Base-by-base conservation (phyloP, 2,888 invertebrate species). In the Scelioninae gen. 1 region DNA sequence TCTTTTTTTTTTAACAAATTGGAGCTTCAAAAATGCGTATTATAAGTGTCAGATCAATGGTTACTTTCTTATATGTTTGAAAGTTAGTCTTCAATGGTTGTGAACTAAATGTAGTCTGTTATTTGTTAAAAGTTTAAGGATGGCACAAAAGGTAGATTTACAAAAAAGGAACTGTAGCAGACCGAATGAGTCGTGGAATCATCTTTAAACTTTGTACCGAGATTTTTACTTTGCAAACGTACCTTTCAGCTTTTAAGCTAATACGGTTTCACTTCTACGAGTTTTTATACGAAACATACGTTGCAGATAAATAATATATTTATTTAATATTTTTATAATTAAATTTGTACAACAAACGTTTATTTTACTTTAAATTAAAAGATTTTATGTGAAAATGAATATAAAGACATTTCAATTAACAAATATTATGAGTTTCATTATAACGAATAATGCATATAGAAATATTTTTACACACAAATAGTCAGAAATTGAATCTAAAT, bases 121-220 rank as follows among this genome's bases (percentile, higher is more conserved):
- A 77, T 69, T 77, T 45, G 45, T 68, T 63, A 51, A 69, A 55
- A 68, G 68, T 77, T 77, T 68, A 68, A 68, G 53, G 62, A 29
- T 5, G 60, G 34, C 16, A 77, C 68, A 68, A 77, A 77, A 68
- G 76, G 55, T 68, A 53, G 60, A 55, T 68, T 49, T 45, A 66
- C 53, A 56, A 34, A 31, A 45, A 75, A 75, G 53, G 34, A 65
- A 47, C 23, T 23, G 23, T 23, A 23, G 23, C 4, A 23, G 23
- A 23, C 23, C 23, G 43, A 68, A 65, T 62, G 71, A 71, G 58
- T 66, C 32, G 43, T 68, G 32, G 71, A 60, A 66, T 79, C 72
- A 66, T 65, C 79, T 79, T 72, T 79, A 79, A 79, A 79, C 79
- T 72, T 69, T 40, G 49, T 47, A 56, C 79, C 49, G 65, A 72